phyloP scores from a whole-genome alignment of 2,888 invertebrate species.

The Serrognathus titanus region DNA sequence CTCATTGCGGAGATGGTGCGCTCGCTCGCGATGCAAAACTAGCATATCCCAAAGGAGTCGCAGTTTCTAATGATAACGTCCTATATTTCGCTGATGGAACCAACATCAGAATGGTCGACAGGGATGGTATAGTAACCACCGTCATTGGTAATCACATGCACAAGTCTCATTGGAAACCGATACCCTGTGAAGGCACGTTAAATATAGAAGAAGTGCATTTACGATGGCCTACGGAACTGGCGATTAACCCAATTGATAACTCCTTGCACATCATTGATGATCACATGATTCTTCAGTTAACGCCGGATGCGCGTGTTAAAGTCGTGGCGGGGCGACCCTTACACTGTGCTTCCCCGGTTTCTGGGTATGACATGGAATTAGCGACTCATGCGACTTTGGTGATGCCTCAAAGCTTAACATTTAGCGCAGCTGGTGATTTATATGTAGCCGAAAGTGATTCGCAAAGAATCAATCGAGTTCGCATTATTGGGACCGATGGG shows the following conservation, averaged over 20 bases:
- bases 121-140: constrained; percentile 88
- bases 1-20: constrained; percentile 95
- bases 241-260: constrained; percentile 92
- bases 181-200: constrained; percentile 86
- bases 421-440: constrained; percentile 86
- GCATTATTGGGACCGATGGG: constrained; percentile 90
- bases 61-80: constrained; percentile 87
- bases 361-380: constrained; percentile 78
- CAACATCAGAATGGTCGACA: constrained; percentile 85
- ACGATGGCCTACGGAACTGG: constrained; percentile 93
- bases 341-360: constrained; percentile 82
- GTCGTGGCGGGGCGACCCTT: constrained; percentile 91
- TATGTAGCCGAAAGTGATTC: constrained; percentile 96
- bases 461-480: constrained; percentile 86
- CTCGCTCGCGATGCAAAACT: constrained; percentile 89
- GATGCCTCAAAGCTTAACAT: constrained; percentile 92
- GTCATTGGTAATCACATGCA: constrained; percentile 92
- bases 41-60: constrained; percentile 94
- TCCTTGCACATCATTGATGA: constrained; percentile 94
- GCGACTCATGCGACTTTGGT: constrained; percentile 89
- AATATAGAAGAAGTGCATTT: constrained; percentile 91
- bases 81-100: constrained; percentile 95
- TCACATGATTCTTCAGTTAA: constrained; percentile 90
- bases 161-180: constrained; percentile 89
- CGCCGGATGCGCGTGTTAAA: constrained; percentile 85